phyloP scores from a whole-genome alignment of 2,797 vertebrate species.

The Sibirionetta formosa region DNA sequence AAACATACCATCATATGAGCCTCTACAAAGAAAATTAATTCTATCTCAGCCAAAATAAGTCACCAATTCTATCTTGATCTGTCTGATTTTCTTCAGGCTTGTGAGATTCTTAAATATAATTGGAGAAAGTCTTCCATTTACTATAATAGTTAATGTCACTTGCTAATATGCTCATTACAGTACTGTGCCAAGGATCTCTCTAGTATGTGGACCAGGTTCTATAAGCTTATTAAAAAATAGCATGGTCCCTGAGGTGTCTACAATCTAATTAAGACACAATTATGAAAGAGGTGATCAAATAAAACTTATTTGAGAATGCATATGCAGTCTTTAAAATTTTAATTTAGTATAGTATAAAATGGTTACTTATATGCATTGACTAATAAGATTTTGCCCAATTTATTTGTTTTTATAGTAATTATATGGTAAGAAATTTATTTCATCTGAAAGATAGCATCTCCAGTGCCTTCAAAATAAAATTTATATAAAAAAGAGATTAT shows the following conservation, averaged over 20 bases:
- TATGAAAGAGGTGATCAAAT: not conserved
- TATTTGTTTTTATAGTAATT: not conserved
- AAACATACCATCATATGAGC: no score
- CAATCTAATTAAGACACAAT: constrained; percentile 11
- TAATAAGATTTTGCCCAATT: not conserved
- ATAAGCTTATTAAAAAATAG: constrained; percentile 8
- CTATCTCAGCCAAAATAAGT: no score
- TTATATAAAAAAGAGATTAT: not conserved
- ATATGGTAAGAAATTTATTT: not conserved
- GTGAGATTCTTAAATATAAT: not conserved
- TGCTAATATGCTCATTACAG: not conserved
- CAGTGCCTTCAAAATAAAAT: not conserved
- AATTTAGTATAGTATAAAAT: not conserved
- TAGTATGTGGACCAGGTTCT: not conserved
- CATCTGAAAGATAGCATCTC: not conserved
- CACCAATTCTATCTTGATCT: constrained; percentile 7
- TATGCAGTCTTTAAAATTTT: not conserved
- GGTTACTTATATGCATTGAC: not conserved
- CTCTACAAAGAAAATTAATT: no score
- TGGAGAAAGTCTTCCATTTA: not conserved
- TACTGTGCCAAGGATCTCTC: not conserved
- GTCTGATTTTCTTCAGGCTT: not conserved
- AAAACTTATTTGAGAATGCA: not conserved
- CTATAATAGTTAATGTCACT: not conserved
- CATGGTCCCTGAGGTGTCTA: not conserved